Evolutionary conservation across 2,113 vertebrate genomes (phyloP), one percentile per base, ranked within the genome.

Genomic region (Anthoscopus minutus): DNA sequence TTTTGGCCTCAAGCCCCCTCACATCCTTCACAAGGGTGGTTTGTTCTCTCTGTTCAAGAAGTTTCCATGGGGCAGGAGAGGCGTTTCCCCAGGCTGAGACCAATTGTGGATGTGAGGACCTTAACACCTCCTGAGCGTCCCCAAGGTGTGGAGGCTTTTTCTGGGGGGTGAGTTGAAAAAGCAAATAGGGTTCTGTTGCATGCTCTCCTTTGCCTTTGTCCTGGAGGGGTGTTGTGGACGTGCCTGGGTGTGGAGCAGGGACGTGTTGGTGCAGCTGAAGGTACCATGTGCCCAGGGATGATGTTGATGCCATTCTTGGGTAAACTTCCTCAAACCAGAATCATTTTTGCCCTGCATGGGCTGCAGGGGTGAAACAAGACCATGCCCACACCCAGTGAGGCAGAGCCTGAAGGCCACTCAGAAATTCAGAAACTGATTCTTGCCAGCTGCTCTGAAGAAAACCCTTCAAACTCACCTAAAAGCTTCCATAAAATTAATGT

Each of bases 141-240:
- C 31, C 44, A 47, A 1, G 54, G 15, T 5, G 2, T 37, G 20
- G 25, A 69, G 17, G 22, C 6, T 78, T 44, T 62, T 76, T 37
- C 47, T 65, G 21, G 13, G 35, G 10, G 73, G 18, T 35, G 42
- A 79, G 47, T 22, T 33, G 27, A 18, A 57, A 61, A 86, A 51
- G 30, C 16, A 67, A 58, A 47, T 54, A 21, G 40, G 27, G 14
- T 9, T 62, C 11, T 57, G 18, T 28, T 45, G 15, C 58, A 17
- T 69, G 22, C 4, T 57, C 3, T 15, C 0, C 20, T 64, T 24
- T 37, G 28, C 15, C 20, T 27, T 76, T 30, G 6, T 8, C 33
- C 53, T 18, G 38, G 45, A 10, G 14, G 20, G 35, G 16, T 17
- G n/a, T 1, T 6, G 5, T 79, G 40, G 45, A 3, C 0, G 0